These are phyloP conservation scores for Acanthoscelides obtectus DNA, from an alignment of 2,888 invertebrate genomes.

Conservation along the genomic window DNA sequence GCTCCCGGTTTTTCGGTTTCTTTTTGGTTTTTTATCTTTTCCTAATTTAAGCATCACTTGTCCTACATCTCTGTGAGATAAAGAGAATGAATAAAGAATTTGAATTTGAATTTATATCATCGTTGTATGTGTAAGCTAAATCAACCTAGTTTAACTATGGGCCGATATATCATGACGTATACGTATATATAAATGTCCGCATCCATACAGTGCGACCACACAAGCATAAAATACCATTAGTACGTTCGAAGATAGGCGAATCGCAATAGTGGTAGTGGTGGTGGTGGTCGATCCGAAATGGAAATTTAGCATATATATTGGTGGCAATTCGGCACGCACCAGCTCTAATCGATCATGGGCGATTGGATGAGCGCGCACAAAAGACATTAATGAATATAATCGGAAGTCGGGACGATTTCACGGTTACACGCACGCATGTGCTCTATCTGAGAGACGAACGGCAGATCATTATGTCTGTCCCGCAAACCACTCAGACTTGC, in stretches of 20 bases:
- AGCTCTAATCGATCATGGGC: conserved; percentile 25
- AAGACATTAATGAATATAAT: conserved; percentile 35
- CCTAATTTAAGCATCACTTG: too few relatives aligned
- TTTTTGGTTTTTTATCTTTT: too few relatives aligned
- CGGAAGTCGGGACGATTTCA: conserved; percentile 35
- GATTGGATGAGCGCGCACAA: conserved; percentile 31
- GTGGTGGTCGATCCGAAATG: neutral
- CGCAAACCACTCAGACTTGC: neutral
- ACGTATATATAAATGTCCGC: neutral
- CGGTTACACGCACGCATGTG: conserved; percentile 10
- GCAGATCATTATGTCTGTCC: neutral
- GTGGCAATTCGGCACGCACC: conserved; percentile 3
- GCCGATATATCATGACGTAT: neutral
- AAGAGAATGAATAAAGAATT: too few relatives aligned
- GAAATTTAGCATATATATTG: conserved; percentile 1
- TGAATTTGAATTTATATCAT: too few relatives aligned
- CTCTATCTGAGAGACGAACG: neutral
- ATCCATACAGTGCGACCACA: neutral
- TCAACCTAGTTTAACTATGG: neutral
- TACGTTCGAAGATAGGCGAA: neutral
- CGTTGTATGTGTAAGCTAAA: too few relatives aligned
- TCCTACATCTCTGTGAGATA: too few relatives aligned
- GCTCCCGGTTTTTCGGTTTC: too few relatives aligned
- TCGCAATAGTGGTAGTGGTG: neutral
- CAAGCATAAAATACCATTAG: neutral